Evolutionary conservation across 1,140 invertebrate species (phyloP).

Genomic region (Platorchestia sp.): DNA sequence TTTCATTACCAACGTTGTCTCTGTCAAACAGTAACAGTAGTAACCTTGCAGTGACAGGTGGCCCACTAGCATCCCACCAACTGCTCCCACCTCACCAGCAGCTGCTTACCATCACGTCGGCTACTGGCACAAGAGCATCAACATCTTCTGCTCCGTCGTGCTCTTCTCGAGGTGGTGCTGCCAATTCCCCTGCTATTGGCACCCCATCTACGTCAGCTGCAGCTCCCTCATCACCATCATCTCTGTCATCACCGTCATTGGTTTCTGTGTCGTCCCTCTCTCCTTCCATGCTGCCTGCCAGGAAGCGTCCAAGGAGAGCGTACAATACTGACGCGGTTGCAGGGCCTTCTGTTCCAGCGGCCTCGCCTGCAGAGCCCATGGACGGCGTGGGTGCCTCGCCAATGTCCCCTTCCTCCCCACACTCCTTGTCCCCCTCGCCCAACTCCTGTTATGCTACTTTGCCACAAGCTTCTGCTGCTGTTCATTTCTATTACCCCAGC

Average conservation of each 20-base stretch:
- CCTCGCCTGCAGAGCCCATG: slow-evolving; percentile 17
- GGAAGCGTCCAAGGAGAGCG: slow-evolving; percentile 65
- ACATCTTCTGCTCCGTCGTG: slow-evolving; percentile 19
- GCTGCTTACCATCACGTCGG: background rate
- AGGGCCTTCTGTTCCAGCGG: slow-evolving; percentile 29
- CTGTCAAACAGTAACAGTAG: background rate
- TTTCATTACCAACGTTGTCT: slow-evolving; percentile 15
- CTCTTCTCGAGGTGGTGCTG: slow-evolving; percentile 3
- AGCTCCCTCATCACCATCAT: slow-evolving; percentile 3
- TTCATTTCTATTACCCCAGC: slow-evolving; percentile 60
- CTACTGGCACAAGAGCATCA: background rate
- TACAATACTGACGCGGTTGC: slow-evolving; percentile 61
- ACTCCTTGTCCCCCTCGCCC: slow-evolving; percentile 39
- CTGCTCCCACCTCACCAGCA: slow-evolving; percentile 15
- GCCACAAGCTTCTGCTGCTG: slow-evolving; percentile 48
- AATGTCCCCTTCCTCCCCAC: background rate
- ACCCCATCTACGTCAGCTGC: slow-evolving; percentile 26
- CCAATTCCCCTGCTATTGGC: background rate
- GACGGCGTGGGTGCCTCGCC: background rate
- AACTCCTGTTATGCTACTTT: slow-evolving; percentile 43
- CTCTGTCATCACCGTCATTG: background rate
- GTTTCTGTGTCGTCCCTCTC: slow-evolving; percentile 54
- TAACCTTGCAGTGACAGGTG: background rate
- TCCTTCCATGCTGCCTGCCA: slow-evolving; percentile 64
- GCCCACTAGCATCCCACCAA: background rate